These are phyloP conservation scores for Phodopus roborovskii DNA, from an alignment of 2,113 vertebrate genomes.

Conservation along the genomic window DNA sequence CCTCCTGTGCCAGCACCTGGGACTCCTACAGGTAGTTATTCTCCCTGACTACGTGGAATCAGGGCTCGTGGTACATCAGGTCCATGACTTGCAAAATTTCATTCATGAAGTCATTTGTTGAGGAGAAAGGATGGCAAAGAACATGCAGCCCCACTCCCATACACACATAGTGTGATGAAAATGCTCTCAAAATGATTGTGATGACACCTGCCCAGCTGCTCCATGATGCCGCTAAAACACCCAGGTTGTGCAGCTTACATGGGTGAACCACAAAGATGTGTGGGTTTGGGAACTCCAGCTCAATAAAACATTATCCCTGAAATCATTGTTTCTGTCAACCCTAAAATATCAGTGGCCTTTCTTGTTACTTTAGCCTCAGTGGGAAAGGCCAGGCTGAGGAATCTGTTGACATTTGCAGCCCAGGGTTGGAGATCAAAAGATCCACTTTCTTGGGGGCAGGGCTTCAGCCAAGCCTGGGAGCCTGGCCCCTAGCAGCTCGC, in stretches of 20 bases:
- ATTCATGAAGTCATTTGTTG: not conserved
- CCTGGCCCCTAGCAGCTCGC: not conserved
- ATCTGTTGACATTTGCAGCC: not conserved
- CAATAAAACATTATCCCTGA: not conserved
- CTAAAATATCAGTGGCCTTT: not conserved
- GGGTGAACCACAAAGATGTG: too few species aligned
- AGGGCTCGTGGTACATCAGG: not conserved
- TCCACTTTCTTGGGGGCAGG: not conserved
- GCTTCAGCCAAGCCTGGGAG: not conserved
- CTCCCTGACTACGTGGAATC: not conserved
- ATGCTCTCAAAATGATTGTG: not conserved
- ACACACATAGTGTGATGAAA: not conserved
- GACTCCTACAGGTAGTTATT: accelerated
- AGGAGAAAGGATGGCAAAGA: not conserved
- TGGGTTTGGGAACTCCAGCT: not conserved
- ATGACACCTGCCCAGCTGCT: not conserved
- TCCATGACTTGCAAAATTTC: too few species aligned
- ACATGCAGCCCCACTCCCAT: too few species aligned
- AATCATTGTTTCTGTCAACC: not conserved
- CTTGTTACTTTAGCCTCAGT: not conserved
- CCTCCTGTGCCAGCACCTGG: accelerated
- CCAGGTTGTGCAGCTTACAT: not conserved
- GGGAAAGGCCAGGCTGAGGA: not conserved
- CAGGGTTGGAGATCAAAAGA: not conserved
- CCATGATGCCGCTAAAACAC: not conserved